A percentile compares a stretch with the other conserved stretches of the same genome.
Conservation (phyloP, 2,113 vertebrate genomes). For the Ceratotherium simum region DNA sequence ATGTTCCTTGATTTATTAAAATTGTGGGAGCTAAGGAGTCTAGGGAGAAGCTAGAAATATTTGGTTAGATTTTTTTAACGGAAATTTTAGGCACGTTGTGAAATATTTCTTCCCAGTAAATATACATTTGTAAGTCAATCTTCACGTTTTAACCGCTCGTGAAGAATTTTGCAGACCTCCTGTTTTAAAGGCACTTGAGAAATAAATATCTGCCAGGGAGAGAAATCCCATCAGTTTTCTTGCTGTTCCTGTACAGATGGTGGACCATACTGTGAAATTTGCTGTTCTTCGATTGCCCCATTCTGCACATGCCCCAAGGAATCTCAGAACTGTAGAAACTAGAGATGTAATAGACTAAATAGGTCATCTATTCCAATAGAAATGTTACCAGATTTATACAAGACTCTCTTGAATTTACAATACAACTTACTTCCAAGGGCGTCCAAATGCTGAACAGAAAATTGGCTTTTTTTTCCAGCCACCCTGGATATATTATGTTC, state of each 20-base stretch:
- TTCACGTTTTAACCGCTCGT: constrained; percentile 79
- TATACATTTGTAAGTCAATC: constrained; percentile 85
- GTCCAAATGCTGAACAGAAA: constrained; percentile 68
- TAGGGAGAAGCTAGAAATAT: constrained; percentile 85
- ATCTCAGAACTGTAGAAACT: constrained; percentile 70
- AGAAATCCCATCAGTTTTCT: constrained; percentile 79
- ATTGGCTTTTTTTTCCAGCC: constrained; percentile 47
- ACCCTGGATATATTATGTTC: constrained; percentile 65
- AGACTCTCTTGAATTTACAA: constrained; percentile 77
- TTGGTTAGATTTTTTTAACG: constrained; percentile 83
- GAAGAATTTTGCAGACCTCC: constrained; percentile 77
- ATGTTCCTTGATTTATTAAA: constrained; percentile 89
- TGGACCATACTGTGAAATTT: constrained; percentile 79
- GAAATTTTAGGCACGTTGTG: constrained; percentile 81
- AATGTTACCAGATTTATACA: constrained; percentile 76
- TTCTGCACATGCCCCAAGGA: constrained; percentile 78
- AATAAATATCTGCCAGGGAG: constrained; percentile 79
- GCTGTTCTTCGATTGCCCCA: constrained; percentile 79
- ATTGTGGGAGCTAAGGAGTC: constrained; percentile 86
- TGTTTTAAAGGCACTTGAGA: constrained; percentile 78
- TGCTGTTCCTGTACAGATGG: constrained; percentile 78
- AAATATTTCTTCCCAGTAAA: constrained; percentile 83
- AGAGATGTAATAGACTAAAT: constrained; percentile 77
- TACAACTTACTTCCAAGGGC: constrained; percentile 71
- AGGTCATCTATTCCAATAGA: constrained; percentile 81